Percentiles rank a stretch among this genome's conserved stretches.
Evolutionary conservation across 2,888 invertebrate genomes (phyloP).

Genomic region (Morinoia aosen): DNA sequence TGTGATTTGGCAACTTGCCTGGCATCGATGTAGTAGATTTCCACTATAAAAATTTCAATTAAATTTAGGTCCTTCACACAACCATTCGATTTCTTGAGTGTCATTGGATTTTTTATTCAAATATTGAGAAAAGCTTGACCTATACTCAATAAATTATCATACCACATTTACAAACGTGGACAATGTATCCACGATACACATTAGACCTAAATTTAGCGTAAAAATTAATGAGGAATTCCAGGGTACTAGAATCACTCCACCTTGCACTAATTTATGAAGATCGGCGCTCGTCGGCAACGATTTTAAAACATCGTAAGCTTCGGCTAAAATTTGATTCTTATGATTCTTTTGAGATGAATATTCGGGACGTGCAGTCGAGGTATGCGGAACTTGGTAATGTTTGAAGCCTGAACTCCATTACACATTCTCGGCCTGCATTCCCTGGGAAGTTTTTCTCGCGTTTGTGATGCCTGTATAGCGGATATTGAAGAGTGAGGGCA

Average conservation of each 20-base stretch:
- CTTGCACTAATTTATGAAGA: background rate
- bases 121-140: too few relatives aligned
- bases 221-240: background rate
- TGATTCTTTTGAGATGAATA: background rate
- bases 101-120: too few relatives aligned
- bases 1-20: too few relatives aligned
- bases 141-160: too few relatives aligned
- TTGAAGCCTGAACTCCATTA: background rate
- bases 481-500: background rate
- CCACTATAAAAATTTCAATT: too few relatives aligned
- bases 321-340: background rate
- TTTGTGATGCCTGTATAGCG: background rate
- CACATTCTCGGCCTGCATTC: slow-evolving; percentile 12
- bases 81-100: too few relatives aligned
- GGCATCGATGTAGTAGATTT: too few relatives aligned
- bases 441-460: background rate
- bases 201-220: too few relatives aligned
- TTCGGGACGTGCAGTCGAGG: background rate
- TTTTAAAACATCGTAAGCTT: background rate
- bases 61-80: too few relatives aligned
- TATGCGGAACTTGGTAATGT: background rate
- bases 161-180: too few relatives aligned
- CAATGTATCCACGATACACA: too few relatives aligned
- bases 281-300: background rate
- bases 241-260: background rate